Base-by-base conservation (phyloP, 2,113 vertebrate species). In the Rhynchopsitta pachyrhyncha region DNA sequence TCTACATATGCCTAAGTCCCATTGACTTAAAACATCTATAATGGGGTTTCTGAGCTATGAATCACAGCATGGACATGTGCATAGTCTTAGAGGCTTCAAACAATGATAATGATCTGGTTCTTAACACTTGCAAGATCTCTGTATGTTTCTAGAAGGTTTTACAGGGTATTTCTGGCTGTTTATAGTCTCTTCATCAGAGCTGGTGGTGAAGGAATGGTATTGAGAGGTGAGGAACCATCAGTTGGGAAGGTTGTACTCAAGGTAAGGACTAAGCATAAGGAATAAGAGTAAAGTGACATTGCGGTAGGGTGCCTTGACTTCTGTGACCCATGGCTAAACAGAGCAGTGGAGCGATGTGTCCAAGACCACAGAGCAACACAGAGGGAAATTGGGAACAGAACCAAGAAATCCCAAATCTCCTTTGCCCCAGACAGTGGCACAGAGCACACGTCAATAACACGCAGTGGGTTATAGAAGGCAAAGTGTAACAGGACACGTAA, bases 371-470 rank as follows among this genome's bases (percentile, higher is more conserved):
- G 24, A 83, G n/a, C 46, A 35, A 12, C 2, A 1, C n/a, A 68
- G 63, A 88, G 42, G 35, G 50, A 35, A 85, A 86, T 68, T 15
- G 50, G 79, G 76, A 83, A 64, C 4, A 10, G 42, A 75, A 57
- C n/a, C 66, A 71, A 76, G 73, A 70, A 46, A 29, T 86, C 77
- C 74, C n/a, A 53, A 59, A 79, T 69, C 69, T 90, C 73, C 73
- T 91, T 64, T 95, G 83, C 70, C 80, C 52, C 76, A 86, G 68
- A 62, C 67, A 82, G 57, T 42, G 53, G 63, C 82, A 76, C 35
- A 64, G 81, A 67, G 14, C 49, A 42, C 55, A 39, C 0, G 5
- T 62, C 69, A 60, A 27, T 57, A 49, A 37, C 39, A 35, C 17
- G 2, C 50, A 28, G 63, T 0, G 0, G 53, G 49, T 67, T 55